Evolutionary conservation across 2,113 vertebrate genomes (phyloP), one percentile per base, ranked within the genome.

Genomic region (Podarcis raffonei): DNA sequence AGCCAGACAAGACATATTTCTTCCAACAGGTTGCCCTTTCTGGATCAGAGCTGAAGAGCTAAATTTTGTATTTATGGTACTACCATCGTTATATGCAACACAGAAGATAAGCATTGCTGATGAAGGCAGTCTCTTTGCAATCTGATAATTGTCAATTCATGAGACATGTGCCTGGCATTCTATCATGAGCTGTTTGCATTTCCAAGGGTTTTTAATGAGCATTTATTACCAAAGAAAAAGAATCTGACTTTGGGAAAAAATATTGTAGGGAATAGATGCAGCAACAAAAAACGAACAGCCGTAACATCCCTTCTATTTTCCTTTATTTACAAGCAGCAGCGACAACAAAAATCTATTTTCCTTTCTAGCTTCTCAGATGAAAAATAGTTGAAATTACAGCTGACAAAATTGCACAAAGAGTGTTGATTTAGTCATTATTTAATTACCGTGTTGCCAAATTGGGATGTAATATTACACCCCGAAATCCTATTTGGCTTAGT

Each of bases 91-190:
- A 66, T 23, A 78, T 27, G 27, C 37, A 78, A 65, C 27, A 78
- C 13, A 66, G 59, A 66, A 66, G 57, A 66, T 66, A 42, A 27
- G 11, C 74, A 42, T 42, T 66, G 35, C 20, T 30, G 37, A 30
- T 77, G 25, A 86, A 86, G 25, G 57, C 57, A 86, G 13, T 42
- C 37, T 35, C 59, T 76, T 65, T 37, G 57, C 25, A 32, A 37
- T 66, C 8, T n/a, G 57, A 9, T 85, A 85, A 85, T 77, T 78
- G 62, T 78, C 75, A 78, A 25, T 86, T 78, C 59, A 86, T 86
- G 75, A n/a, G 27, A 20, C 37, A 66, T 22, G 48, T n/a, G 39
- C 35, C 25, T 78, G 37, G 35, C 74, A 68, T 86, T 48, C 35
- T 68, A 62, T 48, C 62, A 86, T 15, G 57, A 78, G 59, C 74